Evolutionary conservation across 2,888 invertebrate genomes (phyloP).

Genomic region (Cotesia congregata): DNA sequence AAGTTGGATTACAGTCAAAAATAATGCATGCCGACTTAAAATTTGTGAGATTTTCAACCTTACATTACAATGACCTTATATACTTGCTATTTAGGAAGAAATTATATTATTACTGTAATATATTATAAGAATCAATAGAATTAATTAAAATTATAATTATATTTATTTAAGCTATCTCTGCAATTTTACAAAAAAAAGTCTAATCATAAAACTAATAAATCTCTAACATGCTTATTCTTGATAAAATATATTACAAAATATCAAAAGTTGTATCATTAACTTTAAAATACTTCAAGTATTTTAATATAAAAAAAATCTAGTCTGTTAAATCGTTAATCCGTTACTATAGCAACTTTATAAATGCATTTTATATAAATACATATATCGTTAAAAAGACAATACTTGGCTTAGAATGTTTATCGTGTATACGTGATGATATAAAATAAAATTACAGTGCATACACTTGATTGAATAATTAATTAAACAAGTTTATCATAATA

Average conservation of each 20-base stretch:
- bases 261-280: too few relatives aligned
- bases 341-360: conserved; percentile 9
- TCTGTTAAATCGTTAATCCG: conserved; percentile 24
- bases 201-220: too few relatives aligned
- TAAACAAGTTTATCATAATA: neutral
- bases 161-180: too few relatives aligned
- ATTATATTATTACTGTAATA: too few relatives aligned
- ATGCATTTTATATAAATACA: neutral
- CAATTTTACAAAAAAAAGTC: too few relatives aligned
- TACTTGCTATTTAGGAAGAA: neutral
- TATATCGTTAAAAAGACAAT: neutral
- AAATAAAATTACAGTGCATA: neutral
- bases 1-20: neutral
- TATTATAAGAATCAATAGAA: too few relatives aligned
- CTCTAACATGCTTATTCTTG: too few relatives aligned
- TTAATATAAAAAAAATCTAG: neutral
- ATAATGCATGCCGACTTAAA: neutral
- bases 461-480: neutral
- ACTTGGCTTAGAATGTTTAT: neutral
- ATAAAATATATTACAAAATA: too few relatives aligned
- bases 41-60: neutral
- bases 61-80: neutral
- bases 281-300: too few relatives aligned
- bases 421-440: neutral
- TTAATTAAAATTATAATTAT: too few relatives aligned